These are phyloP conservation scores for Tolmerus cingulatus DNA, from an alignment of 2,888 invertebrate genomes.

Conservation along the genomic window DNA sequence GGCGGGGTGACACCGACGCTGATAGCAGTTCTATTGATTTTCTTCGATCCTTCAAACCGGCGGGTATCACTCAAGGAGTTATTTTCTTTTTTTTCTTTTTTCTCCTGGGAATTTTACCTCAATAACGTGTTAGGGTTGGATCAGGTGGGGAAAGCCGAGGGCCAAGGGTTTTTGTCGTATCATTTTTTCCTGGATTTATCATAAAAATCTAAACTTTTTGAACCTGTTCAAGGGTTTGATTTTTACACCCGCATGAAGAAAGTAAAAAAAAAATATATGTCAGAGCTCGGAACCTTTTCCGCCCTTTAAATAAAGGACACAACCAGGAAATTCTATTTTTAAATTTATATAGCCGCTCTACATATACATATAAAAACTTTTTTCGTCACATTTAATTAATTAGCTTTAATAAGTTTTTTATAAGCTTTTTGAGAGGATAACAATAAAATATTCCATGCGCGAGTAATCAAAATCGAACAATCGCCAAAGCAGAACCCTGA, in stretches of 20 bases:
- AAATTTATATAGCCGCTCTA: not conserved
- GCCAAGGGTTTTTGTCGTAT: not conserved
- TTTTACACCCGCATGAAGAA: not conserved
- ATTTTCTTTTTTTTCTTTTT: not conserved
- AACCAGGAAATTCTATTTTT: not conserved
- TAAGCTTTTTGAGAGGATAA: not conserved
- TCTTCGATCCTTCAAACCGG: not conserved
- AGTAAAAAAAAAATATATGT: not conserved
- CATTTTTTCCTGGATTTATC: not conserved
- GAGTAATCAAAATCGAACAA: not conserved
- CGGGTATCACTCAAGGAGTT: not conserved
- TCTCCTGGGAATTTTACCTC: not conserved
- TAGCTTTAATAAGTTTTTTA: not conserved
- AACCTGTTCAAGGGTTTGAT: not conserved
- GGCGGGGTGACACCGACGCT: not conserved
- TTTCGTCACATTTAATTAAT: not conserved
- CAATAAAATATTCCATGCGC: not conserved
- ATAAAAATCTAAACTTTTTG: not conserved
- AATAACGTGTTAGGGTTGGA: not conserved
- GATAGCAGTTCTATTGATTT: constrained; percentile 10
- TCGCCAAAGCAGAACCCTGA: not conserved
- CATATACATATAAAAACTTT: not conserved
- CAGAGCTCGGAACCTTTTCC: not conserved
- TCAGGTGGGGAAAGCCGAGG: not conserved
- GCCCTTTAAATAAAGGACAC: not conserved